Evolutionary conservation across 2,797 vertebrate genomes (phyloP), one percentile per base, ranked within the genome.

Genomic region (Microhierax caerulescens): DNA sequence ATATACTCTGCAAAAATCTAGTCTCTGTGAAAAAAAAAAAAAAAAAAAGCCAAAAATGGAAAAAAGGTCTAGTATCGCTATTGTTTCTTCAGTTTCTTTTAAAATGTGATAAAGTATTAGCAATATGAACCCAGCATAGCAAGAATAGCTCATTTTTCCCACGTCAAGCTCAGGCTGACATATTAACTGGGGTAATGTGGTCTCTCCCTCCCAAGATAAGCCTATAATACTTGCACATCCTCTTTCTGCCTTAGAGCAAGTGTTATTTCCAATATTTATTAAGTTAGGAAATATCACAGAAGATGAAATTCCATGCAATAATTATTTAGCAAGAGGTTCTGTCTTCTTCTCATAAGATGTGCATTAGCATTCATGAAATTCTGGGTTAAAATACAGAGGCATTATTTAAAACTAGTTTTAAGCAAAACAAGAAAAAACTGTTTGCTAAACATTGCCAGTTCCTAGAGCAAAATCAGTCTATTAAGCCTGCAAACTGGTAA

Each of bases 291-390:
- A 96, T 65, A 73, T n/a, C 72, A 48, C 54, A 74, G 43, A 73
- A 73, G 57, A 76, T 41, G 81, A 88, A 94, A 93, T 34, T 34
- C 90, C 64, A 45, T 18, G 50, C 83, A 92, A 85, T 34, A 59
- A 82, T 50, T 91, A 84, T 95, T 94, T 92, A 72, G 92, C 87
- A 97, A 96, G 73, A 95, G 36, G 20, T 12, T 89, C 5, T 87
- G 24, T 59, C 23, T 1, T 89, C 30, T 63, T 45, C 41, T 77
- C 25, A 12, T 25, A 81, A 43, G 74, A 85, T 68, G 77, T 11
- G 11, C 51, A 64, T 78, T 43, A 54, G 6, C 88, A 67, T 87
- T 95, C 65, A 63, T 72, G 74, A 96, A 87, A 91, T 90, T 87
- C 83, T 94, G 32, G 10, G 50, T 91, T 96, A 95, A 92, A 93